phyloP scores from a whole-genome alignment of 2,113 vertebrate species.

The Mirounga angustirostris region DNA sequence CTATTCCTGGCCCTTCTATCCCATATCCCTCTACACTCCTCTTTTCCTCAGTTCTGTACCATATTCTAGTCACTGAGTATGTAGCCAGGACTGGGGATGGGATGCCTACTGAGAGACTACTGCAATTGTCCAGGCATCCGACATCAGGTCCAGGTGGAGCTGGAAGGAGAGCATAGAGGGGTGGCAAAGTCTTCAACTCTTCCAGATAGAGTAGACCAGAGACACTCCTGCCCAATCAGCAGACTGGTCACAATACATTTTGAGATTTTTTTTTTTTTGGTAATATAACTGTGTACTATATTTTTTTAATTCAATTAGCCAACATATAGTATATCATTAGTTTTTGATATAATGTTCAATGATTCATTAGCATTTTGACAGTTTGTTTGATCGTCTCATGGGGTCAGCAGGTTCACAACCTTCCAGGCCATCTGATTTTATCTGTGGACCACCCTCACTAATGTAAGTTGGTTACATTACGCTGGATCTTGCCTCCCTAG shows the following conservation, averaged over 20 bases:
- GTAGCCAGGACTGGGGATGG: not conserved
- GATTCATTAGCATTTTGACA: not conserved
- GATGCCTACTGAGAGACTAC: not conserved
- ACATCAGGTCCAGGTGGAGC: not conserved
- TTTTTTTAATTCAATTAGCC: not conserved
- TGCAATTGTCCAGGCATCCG: not conserved
- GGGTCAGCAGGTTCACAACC: not conserved
- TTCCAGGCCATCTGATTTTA: not conserved
- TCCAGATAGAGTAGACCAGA: not conserved
- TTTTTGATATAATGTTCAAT: not conserved
- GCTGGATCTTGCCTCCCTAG: not conserved
- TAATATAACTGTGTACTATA: not conserved
- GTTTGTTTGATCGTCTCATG: not conserved
- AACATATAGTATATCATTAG: not conserved
- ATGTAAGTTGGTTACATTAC: not conserved
- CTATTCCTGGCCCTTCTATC: not conserved
- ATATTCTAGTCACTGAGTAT: not conserved
- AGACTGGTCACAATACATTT: not conserved
- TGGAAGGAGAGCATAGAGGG: not conserved
- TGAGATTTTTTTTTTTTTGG: not conserved
- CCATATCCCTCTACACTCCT: not conserved
- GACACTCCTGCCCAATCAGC: not conserved
- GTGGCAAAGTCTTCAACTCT: not conserved
- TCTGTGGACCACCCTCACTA: not conserved
- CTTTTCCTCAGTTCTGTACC: not conserved